Evolutionary conservation across 2,797 vertebrate species (phyloP).

Genomic region (Smutsia temminckii): DNA sequence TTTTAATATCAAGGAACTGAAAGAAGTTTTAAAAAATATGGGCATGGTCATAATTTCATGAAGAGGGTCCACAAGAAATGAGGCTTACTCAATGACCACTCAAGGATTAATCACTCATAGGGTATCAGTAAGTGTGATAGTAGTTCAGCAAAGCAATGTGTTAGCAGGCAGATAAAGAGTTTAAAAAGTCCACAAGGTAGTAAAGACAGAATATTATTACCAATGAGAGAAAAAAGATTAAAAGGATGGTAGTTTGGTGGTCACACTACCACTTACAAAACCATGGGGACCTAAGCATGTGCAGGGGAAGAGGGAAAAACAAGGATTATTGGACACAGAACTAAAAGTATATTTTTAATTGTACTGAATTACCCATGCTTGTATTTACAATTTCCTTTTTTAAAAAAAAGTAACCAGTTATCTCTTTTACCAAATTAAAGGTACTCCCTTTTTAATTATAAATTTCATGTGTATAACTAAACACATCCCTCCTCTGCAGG

Average conservation of each 20-base stretch:
- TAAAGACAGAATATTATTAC: neutral
- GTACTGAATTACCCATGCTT: neutral
- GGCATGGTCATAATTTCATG: neutral
- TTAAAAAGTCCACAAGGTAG: neutral
- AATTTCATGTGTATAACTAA: constrained; percentile 18
- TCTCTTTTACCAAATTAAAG: constrained; percentile 32
- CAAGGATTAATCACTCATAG: too few species aligned
- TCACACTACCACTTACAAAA: neutral
- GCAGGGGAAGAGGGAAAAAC: neutral
- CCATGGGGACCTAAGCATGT: neutral
- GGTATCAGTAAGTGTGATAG: neutral
- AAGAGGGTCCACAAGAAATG: neutral
- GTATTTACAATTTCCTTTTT: neutral
- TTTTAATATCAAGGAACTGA: neutral
- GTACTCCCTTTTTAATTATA: constrained; percentile 1
- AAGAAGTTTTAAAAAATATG: constrained; percentile 1
- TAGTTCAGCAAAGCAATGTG: neutral
- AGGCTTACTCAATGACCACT: neutral
- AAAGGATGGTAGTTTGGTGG: neutral
- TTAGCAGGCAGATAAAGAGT: neutral
- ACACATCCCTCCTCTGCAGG: neutral
- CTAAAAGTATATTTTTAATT: neutral
- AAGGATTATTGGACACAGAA: neutral
- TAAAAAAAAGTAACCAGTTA: neutral
- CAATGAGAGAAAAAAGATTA: neutral